These are phyloP conservation scores for Siderastrea siderea DNA, from an alignment of 92 coral and sea anemone species.

Conservation along the genomic window DNA sequence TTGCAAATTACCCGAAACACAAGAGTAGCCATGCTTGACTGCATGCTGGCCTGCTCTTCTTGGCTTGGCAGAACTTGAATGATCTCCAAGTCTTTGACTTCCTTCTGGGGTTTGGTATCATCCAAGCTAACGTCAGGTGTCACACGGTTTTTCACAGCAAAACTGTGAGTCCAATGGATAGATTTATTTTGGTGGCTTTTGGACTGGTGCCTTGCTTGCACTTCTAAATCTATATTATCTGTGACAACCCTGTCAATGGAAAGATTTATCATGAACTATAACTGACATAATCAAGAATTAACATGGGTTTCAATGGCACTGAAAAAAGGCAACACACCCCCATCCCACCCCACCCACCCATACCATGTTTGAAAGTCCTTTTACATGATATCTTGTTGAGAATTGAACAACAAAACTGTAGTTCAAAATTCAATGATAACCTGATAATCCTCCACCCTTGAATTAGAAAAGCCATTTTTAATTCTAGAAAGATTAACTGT, in stretches of 20 bases:
- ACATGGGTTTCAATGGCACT: too few relatives aligned
- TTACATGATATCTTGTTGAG: too few relatives aligned
- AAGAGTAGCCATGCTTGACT: slow-evolving; percentile 21
- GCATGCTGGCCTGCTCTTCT: slow-evolving; percentile 12
- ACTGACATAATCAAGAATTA: too few relatives aligned
- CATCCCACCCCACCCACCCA: too few relatives aligned
- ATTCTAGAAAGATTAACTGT: too few relatives aligned
- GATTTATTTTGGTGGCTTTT: slow-evolving; percentile 28
- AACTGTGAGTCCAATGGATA: slow-evolving; percentile 42
- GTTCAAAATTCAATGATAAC: too few relatives aligned
- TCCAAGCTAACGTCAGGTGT: slow-evolving; percentile 10
- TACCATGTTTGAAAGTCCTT: too few relatives aligned
- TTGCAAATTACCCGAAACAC: slow-evolving; percentile 27
- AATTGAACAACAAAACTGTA: too few relatives aligned
- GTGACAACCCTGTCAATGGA: slow-evolving; percentile 26
- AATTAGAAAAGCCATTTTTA: too few relatives aligned
- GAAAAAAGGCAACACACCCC: too few relatives aligned
- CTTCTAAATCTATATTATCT: slow-evolving; percentile 24
- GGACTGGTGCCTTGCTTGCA: slow-evolving; percentile 36
- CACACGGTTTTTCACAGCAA: slow-evolving; percentile 32
- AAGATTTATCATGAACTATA: not conserved
- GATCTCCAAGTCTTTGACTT: slow-evolving; percentile 20
- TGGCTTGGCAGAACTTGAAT: slow-evolving; percentile 16
- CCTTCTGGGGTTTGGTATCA: slow-evolving; percentile 19
- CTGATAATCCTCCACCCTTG: not conserved